phyloP scores from a whole-genome alignment of 2,113 vertebrate genomes.

The Fulmarus glacialis region DNA sequence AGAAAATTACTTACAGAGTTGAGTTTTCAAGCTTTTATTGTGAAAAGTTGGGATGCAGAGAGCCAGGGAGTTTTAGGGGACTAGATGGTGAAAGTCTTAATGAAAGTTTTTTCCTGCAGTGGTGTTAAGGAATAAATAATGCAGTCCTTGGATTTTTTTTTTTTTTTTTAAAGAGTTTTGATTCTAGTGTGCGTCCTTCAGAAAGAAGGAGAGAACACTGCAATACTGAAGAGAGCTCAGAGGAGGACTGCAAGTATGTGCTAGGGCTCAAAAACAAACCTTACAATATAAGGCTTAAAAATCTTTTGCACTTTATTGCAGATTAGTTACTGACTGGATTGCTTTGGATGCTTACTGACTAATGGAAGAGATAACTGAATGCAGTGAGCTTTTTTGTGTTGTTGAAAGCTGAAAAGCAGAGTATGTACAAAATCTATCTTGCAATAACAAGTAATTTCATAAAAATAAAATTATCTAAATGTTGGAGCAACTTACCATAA shows the following conservation, averaged over 20 bases:
- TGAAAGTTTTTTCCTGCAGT: not conserved
- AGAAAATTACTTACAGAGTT: conserved; percentile 31
- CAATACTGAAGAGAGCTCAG: not conserved
- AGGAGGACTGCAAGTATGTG: not conserved
- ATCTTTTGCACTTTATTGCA: not conserved
- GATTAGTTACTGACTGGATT: not conserved
- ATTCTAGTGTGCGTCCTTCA: not conserved
- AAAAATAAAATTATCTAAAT: not conserved
- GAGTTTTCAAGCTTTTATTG: not conserved
- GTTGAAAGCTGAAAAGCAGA: not conserved
- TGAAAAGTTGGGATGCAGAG: not conserved
- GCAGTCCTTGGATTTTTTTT: not conserved
- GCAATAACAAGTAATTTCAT: not conserved
- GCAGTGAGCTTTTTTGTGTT: not conserved
- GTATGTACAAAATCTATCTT: not conserved
- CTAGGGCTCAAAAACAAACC: not conserved
- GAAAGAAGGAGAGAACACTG: not conserved
- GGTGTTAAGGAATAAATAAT: not conserved
- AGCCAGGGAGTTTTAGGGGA: not conserved
- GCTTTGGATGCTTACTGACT: not conserved
- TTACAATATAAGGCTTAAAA: not conserved
- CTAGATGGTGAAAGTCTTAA: not conserved
- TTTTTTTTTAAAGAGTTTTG: not conserved
- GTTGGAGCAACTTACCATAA: not conserved
- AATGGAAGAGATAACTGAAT: not conserved